These are phyloP conservation scores for Cavia aperea DNA, from an alignment of 2,113 vertebrate species.

Conservation along the genomic window DNA sequence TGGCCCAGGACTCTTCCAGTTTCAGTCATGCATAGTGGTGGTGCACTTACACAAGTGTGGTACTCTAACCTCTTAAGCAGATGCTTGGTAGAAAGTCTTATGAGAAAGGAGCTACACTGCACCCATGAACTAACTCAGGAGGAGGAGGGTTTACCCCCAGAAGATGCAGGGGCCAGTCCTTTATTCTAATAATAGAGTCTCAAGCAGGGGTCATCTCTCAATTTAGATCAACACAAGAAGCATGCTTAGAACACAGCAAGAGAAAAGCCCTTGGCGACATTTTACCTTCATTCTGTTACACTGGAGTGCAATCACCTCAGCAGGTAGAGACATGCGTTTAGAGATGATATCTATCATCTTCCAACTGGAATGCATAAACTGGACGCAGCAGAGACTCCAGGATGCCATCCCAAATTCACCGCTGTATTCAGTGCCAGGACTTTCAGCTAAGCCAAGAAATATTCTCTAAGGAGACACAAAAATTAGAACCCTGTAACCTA, in stretches of 20 bases:
- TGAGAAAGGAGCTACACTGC: not conserved
- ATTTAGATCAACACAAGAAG: not conserved
- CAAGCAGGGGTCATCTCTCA: too few species aligned
- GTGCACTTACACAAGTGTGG: fast-evolving
- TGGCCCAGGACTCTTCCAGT: fast-evolving
- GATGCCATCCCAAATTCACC: fast-evolving
- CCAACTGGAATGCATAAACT: not conserved
- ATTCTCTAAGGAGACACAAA: not conserved
- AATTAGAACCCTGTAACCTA: not conserved
- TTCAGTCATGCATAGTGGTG: fast-evolving
- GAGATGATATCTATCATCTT: not conserved
- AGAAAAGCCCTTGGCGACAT: not conserved
- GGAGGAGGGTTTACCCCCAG: not conserved
- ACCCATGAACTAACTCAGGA: not conserved
- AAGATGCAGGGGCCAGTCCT: not conserved
- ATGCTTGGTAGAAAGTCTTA: too few species aligned
- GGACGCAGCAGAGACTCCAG: fast-evolving
- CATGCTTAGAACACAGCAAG: not conserved
- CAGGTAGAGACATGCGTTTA: not conserved
- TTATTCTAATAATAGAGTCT: not conserved
- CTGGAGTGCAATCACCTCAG: not conserved
- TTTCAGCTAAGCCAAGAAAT: not conserved
- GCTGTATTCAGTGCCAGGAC: fast-evolving
- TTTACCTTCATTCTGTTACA: not conserved
- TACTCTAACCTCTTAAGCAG: not conserved